Base-by-base conservation (phyloP, 2,113 vertebrate genomes). In the Otus sunia region DNA sequence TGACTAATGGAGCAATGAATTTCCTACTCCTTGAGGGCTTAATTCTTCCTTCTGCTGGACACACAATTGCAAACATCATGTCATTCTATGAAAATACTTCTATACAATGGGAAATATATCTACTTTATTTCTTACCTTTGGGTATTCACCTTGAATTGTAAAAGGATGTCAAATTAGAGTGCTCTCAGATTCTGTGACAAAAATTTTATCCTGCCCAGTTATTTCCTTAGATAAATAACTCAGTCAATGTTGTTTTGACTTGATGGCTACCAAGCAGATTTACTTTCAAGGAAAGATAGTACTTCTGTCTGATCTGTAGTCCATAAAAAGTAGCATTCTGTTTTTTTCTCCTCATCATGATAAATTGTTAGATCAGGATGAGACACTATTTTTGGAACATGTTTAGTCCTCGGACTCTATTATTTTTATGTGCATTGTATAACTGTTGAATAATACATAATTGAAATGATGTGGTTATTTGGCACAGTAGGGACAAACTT, bases 1-100 rank as follows among this genome's bases (percentile, higher is more conserved):
- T 87, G 82, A 94, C 93, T 95, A 83, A 96, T 86, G 71, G 56
- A 74, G 73, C 67, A 41, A 87, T 96, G 62, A 72, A 32, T 83
- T 94, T 94, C 49, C 26, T 88, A 9, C 86, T 96, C 90, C 80
- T 95, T 29, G 32, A 69, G 73, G 87, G 52, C n/a, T 55, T 74
- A 56, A 62, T 97, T 93, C 58, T 86, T 96, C 62, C 53, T 80
- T 92, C 68, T 92, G 23, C 68, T 87, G 43, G 63, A 68, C 36
- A 55, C 7, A 12, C 39, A 74, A 41, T 39, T 79, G 39, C 59
- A 96, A 73, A 91, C 64, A 82, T 52, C 25, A 47, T 26, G 34
- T 49, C 4, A 0, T 78, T 94, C 59, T 88, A 10, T 84, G 64
- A 66, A 88, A 88, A 80, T 13, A 22, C 6, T 43, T 19, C 41